Evolutionary conservation across 2,797 vertebrate genomes (phyloP), one percentile per base, ranked within the genome.

Genomic region (Rhinophrynus dorsalis): DNA sequence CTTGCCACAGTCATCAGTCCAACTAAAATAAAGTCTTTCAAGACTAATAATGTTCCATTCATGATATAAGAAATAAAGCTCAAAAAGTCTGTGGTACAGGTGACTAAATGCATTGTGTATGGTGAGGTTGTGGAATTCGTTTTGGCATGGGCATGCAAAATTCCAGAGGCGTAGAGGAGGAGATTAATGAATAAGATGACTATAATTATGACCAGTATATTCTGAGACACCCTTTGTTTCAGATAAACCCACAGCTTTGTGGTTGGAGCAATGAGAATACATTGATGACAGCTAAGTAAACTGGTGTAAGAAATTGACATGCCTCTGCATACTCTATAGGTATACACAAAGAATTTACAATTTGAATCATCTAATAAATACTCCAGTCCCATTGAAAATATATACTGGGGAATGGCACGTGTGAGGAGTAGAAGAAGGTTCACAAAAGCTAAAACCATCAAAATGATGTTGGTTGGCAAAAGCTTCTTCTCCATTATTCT

Each of bases 1-100:
- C 90, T 93, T 42, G 90, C 90, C 40, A 79, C 81, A 61, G 90
- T 9, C 90, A 93, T 92, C 27, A 90, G 56, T 11, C 83, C 85
- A 8, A 93, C 90, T 7, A 92, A 59, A 20, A 68, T 33, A 5
- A 35, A 38, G 40, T 68, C 65, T 17, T 37, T 48, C 6, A 68
- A 13, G 5, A 44, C 52, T 7, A 24, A n/a, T 15, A 59, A 32
- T 11, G 18, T 33, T 1, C 65, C 65, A 59, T 51, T 59, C 3
- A 59, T 18, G 12, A 68, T 12, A 11, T 27, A 68, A 11, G 29
- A 33, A 2, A 18, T 12, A 26, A 58, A 47, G 12, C 5, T 68
- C 4, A 59, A 20, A 48, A 68, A 68, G 40, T 50, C 56, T 17
- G 44, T 37, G 21, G 15, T n/a, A 10, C 65, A 67, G 26, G 13